Evolutionary conservation across 2,113 vertebrate genomes (phyloP), one percentile per base, ranked within the genome.

Genomic region (Cyprinodon brontotheroides): DNA sequence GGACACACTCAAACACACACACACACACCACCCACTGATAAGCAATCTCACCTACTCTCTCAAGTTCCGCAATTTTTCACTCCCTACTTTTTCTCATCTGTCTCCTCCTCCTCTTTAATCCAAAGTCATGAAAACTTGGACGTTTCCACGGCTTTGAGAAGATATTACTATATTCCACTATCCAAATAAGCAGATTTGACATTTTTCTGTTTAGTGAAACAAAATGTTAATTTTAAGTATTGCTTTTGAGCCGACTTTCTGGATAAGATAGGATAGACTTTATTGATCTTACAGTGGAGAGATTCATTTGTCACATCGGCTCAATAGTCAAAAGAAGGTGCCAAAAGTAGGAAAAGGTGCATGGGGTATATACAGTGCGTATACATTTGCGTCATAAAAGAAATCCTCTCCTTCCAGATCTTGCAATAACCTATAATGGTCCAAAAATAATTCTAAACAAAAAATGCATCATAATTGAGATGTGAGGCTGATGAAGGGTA

Each of bases 11-110:
- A 70, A 87, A 71, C 81, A 84, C 80, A 83, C 78, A 70, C 78
- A 70, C 89, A 71, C 81, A 63, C 81, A 70, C 29, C 60, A 77
- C 73, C 84, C 81, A 86, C 61, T 57, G 65, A 90, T 82, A 82
- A 84, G 77, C 45, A 84, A 74, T 81, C 85, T 88, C 74, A 53
- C 84, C 85, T 91, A 66, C 76, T 77, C 83, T 82, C 74, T 65
- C 80, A 89, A 84, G 80, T 88, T 89, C 74, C 72, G 71, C 66
- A 66, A 69, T 82, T 84, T 85, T 75, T 79, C 62, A 82, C 80
- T 72, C 72, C 29, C 78, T 75, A 71, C 70, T 76, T 79, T 72
- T 59, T 64, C 57, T 83, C 76, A 78, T 85, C 79, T 48, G 61
- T n/a, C 2, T 77, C 8, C 5, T 50, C 72, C 68, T 48, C 72